Evolutionary conservation across 2,888 invertebrate genomes (phyloP).

Genomic region (Rhagonycha fulva): DNA sequence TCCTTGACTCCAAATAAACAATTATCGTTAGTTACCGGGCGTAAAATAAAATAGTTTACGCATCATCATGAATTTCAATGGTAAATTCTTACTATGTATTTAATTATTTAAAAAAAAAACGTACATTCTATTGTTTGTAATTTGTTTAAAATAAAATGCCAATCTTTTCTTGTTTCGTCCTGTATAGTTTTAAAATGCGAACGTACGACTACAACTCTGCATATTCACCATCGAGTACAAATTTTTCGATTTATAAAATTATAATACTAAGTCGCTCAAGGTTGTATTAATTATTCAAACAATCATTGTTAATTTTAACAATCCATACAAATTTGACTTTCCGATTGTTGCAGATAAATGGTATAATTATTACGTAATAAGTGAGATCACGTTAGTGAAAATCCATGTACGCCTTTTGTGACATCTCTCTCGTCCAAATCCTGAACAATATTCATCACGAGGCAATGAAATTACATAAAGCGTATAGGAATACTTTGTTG

Average conservation of each 20-base stretch:
- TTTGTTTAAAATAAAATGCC: no score
- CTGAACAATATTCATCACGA: not conserved
- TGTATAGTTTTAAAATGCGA: no score
- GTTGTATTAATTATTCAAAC: not conserved
- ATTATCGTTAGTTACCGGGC: no score
- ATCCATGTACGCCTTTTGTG: not conserved
- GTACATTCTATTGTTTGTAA: no score
- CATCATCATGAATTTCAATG: no score
- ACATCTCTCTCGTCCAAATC: slow-evolving; percentile 1
- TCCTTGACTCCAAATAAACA: no score
- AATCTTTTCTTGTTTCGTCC: no score
- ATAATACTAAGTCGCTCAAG: not conserved
- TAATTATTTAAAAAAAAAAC: no score
- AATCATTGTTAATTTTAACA: not conserved
- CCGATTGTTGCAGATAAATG: not conserved
- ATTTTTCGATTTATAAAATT: not conserved
- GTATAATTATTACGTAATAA: not conserved
- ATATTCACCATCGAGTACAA: not conserved
- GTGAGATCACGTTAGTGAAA: not conserved
- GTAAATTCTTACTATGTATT: no score
- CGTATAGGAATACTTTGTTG: slow-evolving; percentile 28
- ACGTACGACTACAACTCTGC: no score
- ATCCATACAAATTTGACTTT: not conserved
- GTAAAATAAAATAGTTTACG: no score
- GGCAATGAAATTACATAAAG: not conserved